Evolutionary conservation across 2,113 vertebrate species (phyloP).

Genomic region (Phalacrocorax aristotelis): DNA sequence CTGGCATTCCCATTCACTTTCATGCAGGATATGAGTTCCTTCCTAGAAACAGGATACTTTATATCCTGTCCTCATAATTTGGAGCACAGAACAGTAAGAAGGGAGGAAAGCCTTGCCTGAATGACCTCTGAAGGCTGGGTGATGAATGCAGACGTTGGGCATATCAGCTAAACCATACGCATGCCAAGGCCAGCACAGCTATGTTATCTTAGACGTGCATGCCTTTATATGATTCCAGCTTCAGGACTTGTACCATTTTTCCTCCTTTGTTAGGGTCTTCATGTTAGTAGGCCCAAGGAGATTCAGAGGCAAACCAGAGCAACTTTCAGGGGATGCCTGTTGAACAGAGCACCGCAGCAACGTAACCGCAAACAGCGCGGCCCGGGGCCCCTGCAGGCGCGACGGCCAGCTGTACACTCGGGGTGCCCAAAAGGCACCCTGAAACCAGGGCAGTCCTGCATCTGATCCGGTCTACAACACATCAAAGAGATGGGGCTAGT

Average conservation of each 20-base stretch:
- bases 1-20: background rate
- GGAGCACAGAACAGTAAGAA: background rate
- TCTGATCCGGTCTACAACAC: background rate
- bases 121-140: background rate
- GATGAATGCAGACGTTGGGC: background rate
- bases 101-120: background rate
- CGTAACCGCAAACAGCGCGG: background rate
- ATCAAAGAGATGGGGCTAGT: background rate
- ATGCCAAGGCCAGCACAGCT: background rate
- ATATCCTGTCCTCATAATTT: background rate
- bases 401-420: background rate
- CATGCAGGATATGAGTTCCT: background rate
- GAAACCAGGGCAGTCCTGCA: background rate
- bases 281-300: background rate
- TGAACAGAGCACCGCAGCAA: background rate
- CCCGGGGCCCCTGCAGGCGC: background rate
- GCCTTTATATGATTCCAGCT: background rate
- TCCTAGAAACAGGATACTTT: background rate
- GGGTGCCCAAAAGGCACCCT: background rate
- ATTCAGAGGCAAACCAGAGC: background rate
- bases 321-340: background rate
- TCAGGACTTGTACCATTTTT: background rate
- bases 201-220: fast-evolving
- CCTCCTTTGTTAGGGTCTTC: background rate
- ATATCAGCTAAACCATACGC: background rate